phyloP scores from a whole-genome alignment of 1,140 invertebrate genomes.

The Lepidotrigona ventralis region DNA sequence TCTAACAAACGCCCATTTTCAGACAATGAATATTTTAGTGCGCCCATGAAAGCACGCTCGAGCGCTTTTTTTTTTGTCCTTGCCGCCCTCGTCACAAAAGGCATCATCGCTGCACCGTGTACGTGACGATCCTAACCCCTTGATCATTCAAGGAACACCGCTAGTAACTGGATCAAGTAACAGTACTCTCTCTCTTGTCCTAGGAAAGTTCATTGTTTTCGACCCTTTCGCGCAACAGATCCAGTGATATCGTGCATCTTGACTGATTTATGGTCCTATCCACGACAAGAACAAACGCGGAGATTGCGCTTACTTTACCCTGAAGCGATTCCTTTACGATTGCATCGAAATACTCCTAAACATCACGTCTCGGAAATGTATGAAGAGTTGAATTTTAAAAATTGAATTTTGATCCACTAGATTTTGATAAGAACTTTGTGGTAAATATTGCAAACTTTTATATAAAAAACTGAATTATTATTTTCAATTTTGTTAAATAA shows the following conservation, averaged over 20 bases:
- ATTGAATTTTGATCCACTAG: neutral
- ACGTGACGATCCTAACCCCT: slow-evolving; percentile 52
- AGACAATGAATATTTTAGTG: slow-evolving; percentile 72
- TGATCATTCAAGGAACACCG: slow-evolving; percentile 59
- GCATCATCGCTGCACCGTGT: slow-evolving; percentile 49
- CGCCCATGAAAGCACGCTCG: slow-evolving; percentile 59
- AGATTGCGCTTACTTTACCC: slow-evolving; percentile 19
- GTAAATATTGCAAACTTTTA: neutral
- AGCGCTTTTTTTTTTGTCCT: slow-evolving; percentile 54
- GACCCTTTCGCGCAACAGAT: slow-evolving; percentile 36
- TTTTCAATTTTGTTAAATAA: neutral
- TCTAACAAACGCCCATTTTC: slow-evolving; percentile 69
- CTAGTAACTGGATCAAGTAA: slow-evolving; percentile 63
- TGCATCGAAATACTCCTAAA: neutral
- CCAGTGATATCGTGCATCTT: slow-evolving; percentile 35
- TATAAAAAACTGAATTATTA: neutral
- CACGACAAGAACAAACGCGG: slow-evolving; percentile 16
- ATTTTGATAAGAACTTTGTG: neutral
- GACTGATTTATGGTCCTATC: slow-evolving; percentile 27
- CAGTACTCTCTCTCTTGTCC: slow-evolving; percentile 42
- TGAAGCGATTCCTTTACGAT: neutral
- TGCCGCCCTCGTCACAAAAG: slow-evolving; percentile 57
- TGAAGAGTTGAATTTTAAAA: neutral
- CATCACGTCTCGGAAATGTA: neutral
- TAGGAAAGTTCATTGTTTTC: slow-evolving; percentile 42